These are phyloP conservation scores for Bathynomus jamesi DNA, from an alignment of 1,140 invertebrate genomes.

Conservation along the genomic window DNA sequence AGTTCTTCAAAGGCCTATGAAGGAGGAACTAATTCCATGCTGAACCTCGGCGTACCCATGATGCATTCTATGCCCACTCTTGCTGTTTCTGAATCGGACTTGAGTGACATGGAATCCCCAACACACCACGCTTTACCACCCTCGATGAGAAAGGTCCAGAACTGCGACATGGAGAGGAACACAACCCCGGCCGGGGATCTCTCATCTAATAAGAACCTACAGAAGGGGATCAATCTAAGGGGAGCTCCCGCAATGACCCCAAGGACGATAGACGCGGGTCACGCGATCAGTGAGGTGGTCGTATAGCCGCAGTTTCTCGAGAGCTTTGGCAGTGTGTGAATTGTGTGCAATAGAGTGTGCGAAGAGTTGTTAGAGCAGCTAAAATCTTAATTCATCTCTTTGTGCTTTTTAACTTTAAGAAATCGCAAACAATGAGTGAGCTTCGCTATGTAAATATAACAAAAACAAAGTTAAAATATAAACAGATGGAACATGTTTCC, in stretches of 20 bases:
- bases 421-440: no score
- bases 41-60: conserved; percentile 49
- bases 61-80: conserved; percentile 49
- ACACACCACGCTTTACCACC: conserved; percentile 46
- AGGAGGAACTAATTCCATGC: conserved; percentile 39
- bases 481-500: no score
- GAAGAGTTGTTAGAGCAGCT: no score
- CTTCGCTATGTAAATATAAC: no score
- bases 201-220: conserved; percentile 40
- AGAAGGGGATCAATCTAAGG: conserved; percentile 31
- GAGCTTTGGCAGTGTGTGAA: no score
- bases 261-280: conserved; percentile 4
- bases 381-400: no score
- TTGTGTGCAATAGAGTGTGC: no score
- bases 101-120: conserved; percentile 36
- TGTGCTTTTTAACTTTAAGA: no score
- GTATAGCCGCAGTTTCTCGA: conserved; percentile 19
- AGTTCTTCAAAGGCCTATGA: conserved; percentile 46
- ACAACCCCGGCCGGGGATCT: conserved; percentile 63
- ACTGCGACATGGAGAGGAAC: conserved; percentile 66
- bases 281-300: conserved; percentile 24
- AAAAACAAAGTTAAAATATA: no score
- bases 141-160: conserved; percentile 64
- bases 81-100: conserved; percentile 41
- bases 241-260: background rate